Base-by-base conservation (phyloP, 2,888 invertebrate genomes). In the Laothoe populi region DNA sequence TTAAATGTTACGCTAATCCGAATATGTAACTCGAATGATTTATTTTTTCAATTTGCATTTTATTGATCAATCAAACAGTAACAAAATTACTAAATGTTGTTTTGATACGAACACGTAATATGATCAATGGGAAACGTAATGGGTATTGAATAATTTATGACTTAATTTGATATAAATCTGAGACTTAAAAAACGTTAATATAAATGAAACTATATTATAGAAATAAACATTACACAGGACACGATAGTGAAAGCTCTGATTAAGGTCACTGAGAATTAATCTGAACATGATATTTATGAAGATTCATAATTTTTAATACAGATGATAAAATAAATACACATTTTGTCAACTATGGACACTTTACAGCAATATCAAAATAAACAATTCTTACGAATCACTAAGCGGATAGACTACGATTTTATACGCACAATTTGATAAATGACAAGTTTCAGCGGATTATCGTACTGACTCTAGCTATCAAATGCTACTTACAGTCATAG, bases 1-100 rank as follows among this genome's bases (percentile, higher is more conserved):
- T 49, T 26, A 31, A 49, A 53, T 19, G 49, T 53, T 53, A 53
- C 53, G 35, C 35, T 53, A 21, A 53, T 53, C 31, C 49, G 26
- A n/a, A 35, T 35, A 35, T 35, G 53, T 53, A 11, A 53, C 31
- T 35, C 23, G 10, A 16, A 49, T 26, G 26, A 49, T 49, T 44
- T n/a, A 16, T 49, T 19, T 35, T 35, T 21, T 53, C 31, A 53
- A 53, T 53, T 53, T 35, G 19, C 35, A 53, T 53, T 53, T 53
- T 35, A 35, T 21, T 53, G 19, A 16, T 53, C 11, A 53, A 53
- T 35, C 16, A 31, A 8, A 8, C 19, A 26, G 31, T 19, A 19
- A 11, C 19, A 53, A 19, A 53, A 53, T 53, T 53, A 35, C 19
- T 11, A 35, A 35, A 53, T 53, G 19, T 19, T 53, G 19, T 53